Evolutionary conservation across 2,797 vertebrate genomes (phyloP).

Genomic region (Ispidina lecontei): DNA sequence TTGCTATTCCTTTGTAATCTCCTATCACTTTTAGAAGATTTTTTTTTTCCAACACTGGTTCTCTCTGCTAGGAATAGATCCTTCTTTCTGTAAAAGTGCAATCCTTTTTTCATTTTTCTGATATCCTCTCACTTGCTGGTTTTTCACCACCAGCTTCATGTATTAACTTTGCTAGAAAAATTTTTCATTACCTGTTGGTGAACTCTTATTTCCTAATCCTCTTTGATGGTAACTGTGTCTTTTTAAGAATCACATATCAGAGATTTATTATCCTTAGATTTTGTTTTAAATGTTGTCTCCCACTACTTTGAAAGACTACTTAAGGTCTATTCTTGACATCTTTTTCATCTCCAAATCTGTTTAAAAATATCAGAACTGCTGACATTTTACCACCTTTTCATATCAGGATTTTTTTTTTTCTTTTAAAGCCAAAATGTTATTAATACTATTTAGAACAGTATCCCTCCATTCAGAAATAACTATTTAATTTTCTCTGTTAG

Average conservation of each 20-base stretch:
- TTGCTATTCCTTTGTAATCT: background rate
- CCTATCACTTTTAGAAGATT: background rate
- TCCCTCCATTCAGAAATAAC: background rate
- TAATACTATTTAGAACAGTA: background rate
- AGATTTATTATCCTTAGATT: background rate
- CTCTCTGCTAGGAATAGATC: background rate
- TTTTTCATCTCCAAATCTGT: background rate
- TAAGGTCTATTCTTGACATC: background rate
- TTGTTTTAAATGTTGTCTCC: background rate
- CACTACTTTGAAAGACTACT: background rate
- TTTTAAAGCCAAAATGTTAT: background rate
- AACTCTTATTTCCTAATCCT: background rate
- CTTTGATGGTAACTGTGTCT: background rate
- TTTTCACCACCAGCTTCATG: background rate
- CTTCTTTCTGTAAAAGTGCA: background rate
- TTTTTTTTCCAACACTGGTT: rapidly evolving
- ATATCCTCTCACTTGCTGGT: background rate
- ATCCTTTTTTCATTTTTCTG: background rate
- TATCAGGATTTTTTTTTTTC: background rate
- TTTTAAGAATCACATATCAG: background rate
- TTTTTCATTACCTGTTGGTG: background rate
- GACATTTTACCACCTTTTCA: background rate
- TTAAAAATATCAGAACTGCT: background rate
- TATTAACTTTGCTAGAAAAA: background rate
- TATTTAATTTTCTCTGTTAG: background rate